These are phyloP conservation scores for Phoenoteleia sp. DNA, from an alignment of 2,888 invertebrate species.

Conservation along the genomic window DNA sequence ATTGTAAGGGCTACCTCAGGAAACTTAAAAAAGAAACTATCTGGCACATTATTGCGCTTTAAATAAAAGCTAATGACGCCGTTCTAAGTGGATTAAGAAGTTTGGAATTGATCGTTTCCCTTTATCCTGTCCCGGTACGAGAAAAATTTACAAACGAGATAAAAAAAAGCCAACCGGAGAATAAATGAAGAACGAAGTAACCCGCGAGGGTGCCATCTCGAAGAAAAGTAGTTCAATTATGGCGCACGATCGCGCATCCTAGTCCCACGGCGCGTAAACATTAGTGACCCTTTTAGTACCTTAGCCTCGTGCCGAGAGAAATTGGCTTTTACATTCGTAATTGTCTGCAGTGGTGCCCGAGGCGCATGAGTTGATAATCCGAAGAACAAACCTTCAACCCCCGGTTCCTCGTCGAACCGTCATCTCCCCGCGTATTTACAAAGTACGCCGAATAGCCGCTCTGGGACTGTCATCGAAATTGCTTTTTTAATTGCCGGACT, in stretches of 20 bases:
- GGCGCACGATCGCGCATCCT: slow-evolving; percentile 7
- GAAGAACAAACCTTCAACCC: slow-evolving; percentile 57
- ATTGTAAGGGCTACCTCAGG: no score
- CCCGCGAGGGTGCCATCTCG: slow-evolving; percentile 35
- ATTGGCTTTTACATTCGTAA: slow-evolving; percentile 59
- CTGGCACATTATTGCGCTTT: no score
- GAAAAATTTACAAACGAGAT: slow-evolving; percentile 32
- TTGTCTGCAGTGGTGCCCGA: slow-evolving; percentile 48
- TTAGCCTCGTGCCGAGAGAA: slow-evolving; percentile 25
- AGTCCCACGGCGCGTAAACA: slow-evolving; percentile 39
- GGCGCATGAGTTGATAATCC: slow-evolving; percentile 51
- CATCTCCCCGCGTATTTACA: slow-evolving; percentile 77
- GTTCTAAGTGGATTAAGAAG: slow-evolving; percentile 46
- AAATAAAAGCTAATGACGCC: no score
- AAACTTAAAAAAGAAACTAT: no score
- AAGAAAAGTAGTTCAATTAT: slow-evolving; percentile 46
- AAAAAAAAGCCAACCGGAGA: slow-evolving; percentile 12
- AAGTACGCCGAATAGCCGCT: slow-evolving; percentile 79
- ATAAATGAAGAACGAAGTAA: slow-evolving; percentile 39
- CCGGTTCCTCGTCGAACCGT: slow-evolving; percentile 69
- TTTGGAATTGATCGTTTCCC: slow-evolving; percentile 49
- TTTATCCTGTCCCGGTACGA: slow-evolving; percentile 18
- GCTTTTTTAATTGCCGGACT: slow-evolving; percentile 86
- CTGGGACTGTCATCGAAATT: slow-evolving; percentile 85
- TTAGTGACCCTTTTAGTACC: slow-evolving; percentile 59